Evolutionary conservation across 2,113 vertebrate species (phyloP).

Genomic region (Protomyctophum bolini): DNA sequence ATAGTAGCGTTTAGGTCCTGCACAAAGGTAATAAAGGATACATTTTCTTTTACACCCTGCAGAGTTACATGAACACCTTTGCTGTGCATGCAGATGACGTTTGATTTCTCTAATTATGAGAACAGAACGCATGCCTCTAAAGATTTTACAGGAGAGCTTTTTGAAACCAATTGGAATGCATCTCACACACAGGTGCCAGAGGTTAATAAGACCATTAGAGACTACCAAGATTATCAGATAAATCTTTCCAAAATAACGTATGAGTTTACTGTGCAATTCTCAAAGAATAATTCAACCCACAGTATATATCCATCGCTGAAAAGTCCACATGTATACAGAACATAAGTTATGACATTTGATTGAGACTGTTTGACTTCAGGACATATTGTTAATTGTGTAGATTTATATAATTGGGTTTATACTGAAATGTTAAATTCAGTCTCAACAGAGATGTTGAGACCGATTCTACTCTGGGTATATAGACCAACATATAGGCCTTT

Average conservation of each 20-base stretch:
- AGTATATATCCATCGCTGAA: neutral
- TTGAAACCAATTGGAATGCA: neutral
- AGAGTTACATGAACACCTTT: too few species aligned
- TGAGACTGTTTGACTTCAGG: neutral
- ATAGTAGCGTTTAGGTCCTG: too few species aligned
- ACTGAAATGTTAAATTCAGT: neutral
- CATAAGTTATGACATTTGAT: neutral
- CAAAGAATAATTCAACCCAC: neutral
- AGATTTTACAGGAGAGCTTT: neutral
- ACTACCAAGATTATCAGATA: slow-evolving; percentile 6
- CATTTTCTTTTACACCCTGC: too few species aligned
- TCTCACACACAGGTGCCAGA: neutral
- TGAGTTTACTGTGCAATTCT: neutral
- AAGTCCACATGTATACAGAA: too few species aligned
- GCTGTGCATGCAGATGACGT: too few species aligned
- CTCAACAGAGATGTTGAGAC: too few species aligned
- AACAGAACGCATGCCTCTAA: too few species aligned
- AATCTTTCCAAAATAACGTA: slow-evolving; percentile 4
- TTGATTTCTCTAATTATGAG: too few species aligned
- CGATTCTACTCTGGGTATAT: neutral
- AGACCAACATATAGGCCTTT: neutral
- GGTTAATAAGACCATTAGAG: neutral
- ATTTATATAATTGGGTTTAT: neutral
- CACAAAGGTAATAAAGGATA: too few species aligned
- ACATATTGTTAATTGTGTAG: neutral